Conservation (phyloP, 1,140 invertebrate genomes). For the Cotesia glomerata region DNA sequence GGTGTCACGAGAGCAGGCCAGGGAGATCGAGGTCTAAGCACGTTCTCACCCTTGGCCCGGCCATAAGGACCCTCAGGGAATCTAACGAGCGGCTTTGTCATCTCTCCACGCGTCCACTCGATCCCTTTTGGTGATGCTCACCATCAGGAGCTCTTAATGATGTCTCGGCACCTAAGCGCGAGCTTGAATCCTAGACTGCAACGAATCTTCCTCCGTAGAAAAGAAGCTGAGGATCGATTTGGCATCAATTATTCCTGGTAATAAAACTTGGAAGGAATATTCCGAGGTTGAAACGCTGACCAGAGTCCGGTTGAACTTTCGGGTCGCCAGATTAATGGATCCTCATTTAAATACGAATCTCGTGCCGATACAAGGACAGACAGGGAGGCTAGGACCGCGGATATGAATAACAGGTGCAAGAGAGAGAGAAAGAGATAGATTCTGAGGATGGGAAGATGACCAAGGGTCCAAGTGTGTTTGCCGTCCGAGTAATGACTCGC, state of each 20-base stretch:
- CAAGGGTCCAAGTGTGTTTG: conserved; percentile 63
- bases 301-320: conserved; percentile 23
- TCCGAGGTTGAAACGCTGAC: conserved; percentile 34
- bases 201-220: too few species aligned
- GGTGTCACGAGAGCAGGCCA: conserved; percentile 36
- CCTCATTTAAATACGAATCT: conserved; percentile 66
- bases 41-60: conserved; percentile 44
- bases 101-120: conserved; percentile 28
- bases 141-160: conserved; percentile 46
- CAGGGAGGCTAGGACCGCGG: conserved; percentile 35
- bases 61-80: conserved; percentile 60
- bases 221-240: too few species aligned
- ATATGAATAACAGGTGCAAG: conserved; percentile 2
- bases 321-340: conserved; percentile 56
- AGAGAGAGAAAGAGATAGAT: neutral
- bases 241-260: neutral
- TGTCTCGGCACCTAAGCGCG: conserved; percentile 14
- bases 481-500: conserved; percentile 62
- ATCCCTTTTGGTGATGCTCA: conserved; percentile 30
- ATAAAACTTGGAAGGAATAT: conserved; percentile 32
- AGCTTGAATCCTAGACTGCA: neutral
- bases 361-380: conserved; percentile 55
- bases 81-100: conserved; percentile 57
- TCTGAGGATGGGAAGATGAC: conserved; percentile 45
- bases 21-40: conserved; percentile 55